Evolutionary conservation across 2,888 invertebrate species (phyloP), one percentile per base, ranked within the genome.

Genomic region (Villa cingulata): DNA sequence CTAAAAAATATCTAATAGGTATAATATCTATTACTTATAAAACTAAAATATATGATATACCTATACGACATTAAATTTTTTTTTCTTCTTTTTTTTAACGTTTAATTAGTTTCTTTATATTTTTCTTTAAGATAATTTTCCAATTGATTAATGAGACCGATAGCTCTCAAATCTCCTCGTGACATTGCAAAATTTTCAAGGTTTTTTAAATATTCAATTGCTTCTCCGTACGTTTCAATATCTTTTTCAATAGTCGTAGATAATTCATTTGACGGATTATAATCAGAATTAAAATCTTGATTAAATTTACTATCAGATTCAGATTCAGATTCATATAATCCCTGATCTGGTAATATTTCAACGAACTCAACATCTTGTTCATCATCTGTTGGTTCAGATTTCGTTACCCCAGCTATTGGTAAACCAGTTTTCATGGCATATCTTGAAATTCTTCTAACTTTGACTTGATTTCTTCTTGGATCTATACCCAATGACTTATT

Each of bases 121-220:
- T 32, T 32, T 12, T 36, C 36, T n/a, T 36, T 36, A 16, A n/a
- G 16, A 16, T 16, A 16, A 14, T 47, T 43, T 38, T 47, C 42
- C n/a, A 47, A 23, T 27, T 43, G 47, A 19, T 47, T 47, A 19
- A 47, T 47, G n/a, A 47, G 47, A n/a, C 47, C 47, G 18, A 43
- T 23, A 14, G 47, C 47, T 12, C 42, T 15, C 2, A 43, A 37
- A 9, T 47, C 42, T 34, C 38, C 38, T 19, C 20, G 17, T 16
- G 29, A 3, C 9, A 47, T 23, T 15, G 42, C 47, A 29, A 47
- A 47, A 12, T 43, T 37, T 34, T 47, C 47, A 27, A 47, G n/a
- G 2, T 38, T 29, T 12, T 27, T 29, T 10, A 47, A 19, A 16
- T 47, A 38, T 14, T 39, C 41, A 2, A 47, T 18, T 10, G 47